A percentile compares a stretch with the other conserved stretches of the same genome.
phyloP scores from a whole-genome alignment of 2,113 vertebrate genomes.

The Eupsittula cactorum region DNA sequence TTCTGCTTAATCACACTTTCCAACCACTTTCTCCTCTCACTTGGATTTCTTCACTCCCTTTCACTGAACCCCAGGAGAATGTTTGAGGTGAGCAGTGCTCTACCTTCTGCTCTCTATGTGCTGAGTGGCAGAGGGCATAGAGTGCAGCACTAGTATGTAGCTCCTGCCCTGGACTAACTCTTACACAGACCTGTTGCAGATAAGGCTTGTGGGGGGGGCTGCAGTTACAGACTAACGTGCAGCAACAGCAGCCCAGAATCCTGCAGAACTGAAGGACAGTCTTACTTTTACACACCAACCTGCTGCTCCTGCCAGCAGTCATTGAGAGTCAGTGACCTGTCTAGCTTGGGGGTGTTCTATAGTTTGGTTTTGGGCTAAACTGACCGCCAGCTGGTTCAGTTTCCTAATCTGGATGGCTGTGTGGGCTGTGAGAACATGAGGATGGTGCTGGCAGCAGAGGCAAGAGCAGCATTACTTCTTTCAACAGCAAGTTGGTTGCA shows the following conservation, averaged over 20 bases:
- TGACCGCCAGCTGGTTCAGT: neutral
- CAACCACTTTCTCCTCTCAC: neutral
- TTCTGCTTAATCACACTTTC: neutral
- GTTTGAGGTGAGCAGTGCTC: neutral
- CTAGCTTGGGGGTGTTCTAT: neutral
- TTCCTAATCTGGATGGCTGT: neutral
- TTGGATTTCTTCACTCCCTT: neutral
- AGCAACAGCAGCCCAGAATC: neutral
- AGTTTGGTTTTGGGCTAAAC: neutral
- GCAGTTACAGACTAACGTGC: neutral
- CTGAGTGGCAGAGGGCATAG: rapidly evolving
- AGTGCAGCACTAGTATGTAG: rapidly evolving
- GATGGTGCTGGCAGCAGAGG: neutral
- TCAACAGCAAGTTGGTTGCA: neutral
- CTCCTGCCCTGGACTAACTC: neutral
- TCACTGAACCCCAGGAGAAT: neutral
- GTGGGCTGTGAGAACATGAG: neutral
- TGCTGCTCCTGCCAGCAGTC: neutral
- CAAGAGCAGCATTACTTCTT: neutral
- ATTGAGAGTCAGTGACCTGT: neutral
- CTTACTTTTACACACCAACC: neutral
- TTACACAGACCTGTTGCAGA: rapidly evolving
- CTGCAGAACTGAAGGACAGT: neutral
- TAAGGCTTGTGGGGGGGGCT: neutral
- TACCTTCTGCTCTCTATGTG: rapidly evolving